Conservation (phyloP, 2,113 vertebrate genomes). For the Ariopsis seemanni region DNA sequence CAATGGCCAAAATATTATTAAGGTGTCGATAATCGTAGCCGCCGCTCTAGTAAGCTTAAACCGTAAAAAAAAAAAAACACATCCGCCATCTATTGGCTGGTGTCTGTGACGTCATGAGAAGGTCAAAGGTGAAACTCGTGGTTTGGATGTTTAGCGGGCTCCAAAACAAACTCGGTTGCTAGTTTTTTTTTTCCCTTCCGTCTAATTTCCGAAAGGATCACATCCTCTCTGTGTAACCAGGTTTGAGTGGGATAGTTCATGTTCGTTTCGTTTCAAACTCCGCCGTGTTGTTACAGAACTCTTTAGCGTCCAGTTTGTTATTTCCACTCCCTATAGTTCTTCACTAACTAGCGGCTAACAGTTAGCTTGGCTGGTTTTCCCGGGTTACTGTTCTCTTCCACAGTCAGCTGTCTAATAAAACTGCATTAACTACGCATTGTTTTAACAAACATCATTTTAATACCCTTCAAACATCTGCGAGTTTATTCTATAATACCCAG, state of each 20-base stretch:
- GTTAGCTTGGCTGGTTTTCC: background rate
- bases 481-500: background rate
- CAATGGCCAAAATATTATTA: no score
- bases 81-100: background rate
- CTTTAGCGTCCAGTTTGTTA: background rate
- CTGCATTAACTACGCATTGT: background rate
- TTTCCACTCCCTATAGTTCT: background rate
- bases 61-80: background rate
- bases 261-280: background rate
- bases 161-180: background rate
- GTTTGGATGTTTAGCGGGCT: constrained; percentile 50
- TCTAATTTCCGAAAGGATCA: background rate
- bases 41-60: background rate
- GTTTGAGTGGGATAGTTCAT: no score
- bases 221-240: background rate
- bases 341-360: constrained; percentile 7
- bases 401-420: background rate
- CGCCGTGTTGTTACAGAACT: background rate
- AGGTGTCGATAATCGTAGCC: no score
- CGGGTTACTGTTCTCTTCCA: background rate
- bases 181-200: background rate
- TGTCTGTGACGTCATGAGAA: constrained; percentile 38
- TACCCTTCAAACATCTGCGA: no score
- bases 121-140: constrained; percentile 48
- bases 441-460: background rate